Evolutionary conservation across 2,113 vertebrate species (phyloP), one percentile per base, ranked within the genome.

Genomic region (Sciurus niger): DNA sequence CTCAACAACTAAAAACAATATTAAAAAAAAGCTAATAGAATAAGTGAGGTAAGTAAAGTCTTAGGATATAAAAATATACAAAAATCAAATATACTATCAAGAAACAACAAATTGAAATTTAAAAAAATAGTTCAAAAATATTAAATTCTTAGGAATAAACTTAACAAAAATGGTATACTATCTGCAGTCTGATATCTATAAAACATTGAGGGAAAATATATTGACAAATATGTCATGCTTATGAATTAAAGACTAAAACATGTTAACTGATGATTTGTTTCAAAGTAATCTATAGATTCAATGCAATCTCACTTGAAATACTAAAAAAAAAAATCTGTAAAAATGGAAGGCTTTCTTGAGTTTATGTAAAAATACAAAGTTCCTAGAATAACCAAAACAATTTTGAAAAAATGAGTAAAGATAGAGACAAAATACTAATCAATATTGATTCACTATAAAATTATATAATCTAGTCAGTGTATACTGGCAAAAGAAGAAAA

Each of bases 381-480:
- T 77, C 48, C 30, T 10, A 55, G 13, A 67, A 83, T 55, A 89
- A 34, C 8, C 58, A 76, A 68, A 77, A 58, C 1, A 30, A 83
- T 58, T 82, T 68, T 74, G 2, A 76, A 67, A 72, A 79, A 65
- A 89, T 83, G 25, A 73, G 53, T 32, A 73, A n/a, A 94, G 25
- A 53, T 85, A 6, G 40, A 86, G 25, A 24, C 86, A 70, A 89
- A 87, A 32, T 18, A 63, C 65, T 46, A 85, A 76, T 8, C 91
- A 16, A 87, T 28, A 67, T 85, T 17, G n/a, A 73, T 3, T 77
- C 58, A 37, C 8, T 74, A 87, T 80, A 80, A 89, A 76, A 25
- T 30, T 94, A 74, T 89, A 79, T 48, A 93, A 65, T 78, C 14
- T 67, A 86, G 13, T 58, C 53, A 91, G 24, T n/a, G 20, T 73